Base-by-base conservation (phyloP, 2,797 vertebrate species). In the Anabas testudineus region DNA sequence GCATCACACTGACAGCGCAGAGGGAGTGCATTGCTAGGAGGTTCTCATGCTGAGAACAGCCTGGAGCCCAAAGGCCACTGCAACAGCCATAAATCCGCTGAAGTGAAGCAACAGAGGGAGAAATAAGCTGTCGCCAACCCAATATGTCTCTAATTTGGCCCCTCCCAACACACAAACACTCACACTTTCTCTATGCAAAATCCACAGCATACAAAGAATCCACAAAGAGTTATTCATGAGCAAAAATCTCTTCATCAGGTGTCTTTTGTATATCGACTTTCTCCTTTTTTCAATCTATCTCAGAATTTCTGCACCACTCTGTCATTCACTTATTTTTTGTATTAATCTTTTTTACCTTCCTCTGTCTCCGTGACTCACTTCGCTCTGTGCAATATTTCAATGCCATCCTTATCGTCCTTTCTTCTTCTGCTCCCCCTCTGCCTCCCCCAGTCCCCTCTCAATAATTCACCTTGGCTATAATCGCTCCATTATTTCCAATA, bases 41-140 rank as follows among this genome's bases (percentile, higher is more conserved):
- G 52, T 81, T 61, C 47, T 88, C 90, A 83, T 58, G 85, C 85
- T 91, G 90, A 60, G 87, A 87, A 75, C 71, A 85, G 88, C 84
- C 85, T 84, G 73, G 52, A 84, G 64, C 78, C 83, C 78, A 91
- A 91, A 90, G 87, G 88, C 87, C 90, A 90, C 61, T 57, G 84
- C 71, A 80, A 69, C 83, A 80, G 64, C 70, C 71, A 73, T 37
- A 71, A 80, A 81, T 81, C 76, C 68, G 71, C 62, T 56, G 45
- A 74, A 63, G 67, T 2, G 65, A 63, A 58, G 72, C 60, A 45
- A 41, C 60, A 32, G 32, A 76, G 52, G 80, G 66, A 52, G 53
- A 76, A 74, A 77, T 59, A 73, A 69, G 52, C 57, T 24, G 62
- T 72, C 57, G 61, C 21, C 53, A 63, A 39, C 65, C 71, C 58